These are phyloP conservation scores for Conger conger DNA, from an alignment of 2,113 vertebrate species.

Conservation along the genomic window DNA sequence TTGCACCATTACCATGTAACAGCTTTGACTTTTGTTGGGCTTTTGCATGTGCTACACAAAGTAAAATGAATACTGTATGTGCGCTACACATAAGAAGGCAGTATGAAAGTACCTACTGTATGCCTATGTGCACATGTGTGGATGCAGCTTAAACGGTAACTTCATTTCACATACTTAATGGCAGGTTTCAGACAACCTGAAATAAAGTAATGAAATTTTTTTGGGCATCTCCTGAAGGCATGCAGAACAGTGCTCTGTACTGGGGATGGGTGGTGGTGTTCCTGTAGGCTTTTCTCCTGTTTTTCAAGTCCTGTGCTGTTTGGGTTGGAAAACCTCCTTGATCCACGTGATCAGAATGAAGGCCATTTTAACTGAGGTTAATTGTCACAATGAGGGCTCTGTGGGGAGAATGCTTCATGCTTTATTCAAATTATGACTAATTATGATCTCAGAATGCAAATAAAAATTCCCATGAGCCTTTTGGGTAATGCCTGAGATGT, in stretches of 20 bases:
- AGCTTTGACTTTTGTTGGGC: neutral
- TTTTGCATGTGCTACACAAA: neutral
- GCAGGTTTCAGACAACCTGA: too few species aligned
- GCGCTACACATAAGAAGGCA: neutral
- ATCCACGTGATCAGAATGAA: neutral
- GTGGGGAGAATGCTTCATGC: conserved; percentile 41
- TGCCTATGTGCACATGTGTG: neutral
- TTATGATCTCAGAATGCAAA: conserved; percentile 57
- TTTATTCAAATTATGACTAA: conserved; percentile 34
- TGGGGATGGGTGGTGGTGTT: neutral
- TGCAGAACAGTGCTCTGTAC: neutral
- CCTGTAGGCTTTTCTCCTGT: neutral
- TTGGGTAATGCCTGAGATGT: neutral
- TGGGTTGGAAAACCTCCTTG: neutral
- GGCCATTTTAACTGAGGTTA: conserved; percentile 7
- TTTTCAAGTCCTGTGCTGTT: neutral
- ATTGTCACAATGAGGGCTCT: conserved; percentile 2
- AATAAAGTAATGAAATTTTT: neutral
- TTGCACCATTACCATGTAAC: neutral
- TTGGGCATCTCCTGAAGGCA: neutral
- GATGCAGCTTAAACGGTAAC: too few species aligned
- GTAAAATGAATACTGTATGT: neutral
- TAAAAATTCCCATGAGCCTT: conserved; percentile 34
- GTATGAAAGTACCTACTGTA: neutral
- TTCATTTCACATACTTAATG: neutral